Conservation (phyloP, 2,888 invertebrate genomes). For the Ennomos quercinarius region DNA sequence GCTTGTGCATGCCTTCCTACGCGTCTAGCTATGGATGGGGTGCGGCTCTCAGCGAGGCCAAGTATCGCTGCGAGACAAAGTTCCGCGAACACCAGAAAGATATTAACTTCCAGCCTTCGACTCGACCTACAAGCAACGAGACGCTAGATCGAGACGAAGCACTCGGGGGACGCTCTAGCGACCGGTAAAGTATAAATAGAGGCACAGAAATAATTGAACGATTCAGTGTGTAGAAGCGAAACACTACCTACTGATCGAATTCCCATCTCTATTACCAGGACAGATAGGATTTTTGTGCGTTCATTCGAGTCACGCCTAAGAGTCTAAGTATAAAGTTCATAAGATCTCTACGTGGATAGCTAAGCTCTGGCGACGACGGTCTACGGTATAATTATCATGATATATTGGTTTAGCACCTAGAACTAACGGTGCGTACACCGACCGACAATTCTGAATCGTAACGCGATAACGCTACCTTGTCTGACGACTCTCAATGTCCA, state of each 20-base stretch:
- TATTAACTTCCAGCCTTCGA: not conserved
- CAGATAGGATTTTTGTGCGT: constrained; percentile 60
- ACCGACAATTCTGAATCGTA: constrained; percentile 31
- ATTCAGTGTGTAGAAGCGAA: constrained; percentile 50
- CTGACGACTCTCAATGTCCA: constrained; percentile 24
- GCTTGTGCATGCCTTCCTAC: constrained; percentile 8
- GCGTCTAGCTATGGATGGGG: constrained; percentile 3
- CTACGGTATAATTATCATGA: constrained; percentile 25
- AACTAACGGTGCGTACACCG: constrained; percentile 23
- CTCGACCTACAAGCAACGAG: not conserved
- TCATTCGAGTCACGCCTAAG: constrained; percentile 56
- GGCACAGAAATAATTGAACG: constrained; percentile 64
- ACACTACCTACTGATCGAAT: constrained; percentile 44
- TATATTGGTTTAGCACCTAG: constrained; percentile 20
- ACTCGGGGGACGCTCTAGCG: constrained; percentile 19
- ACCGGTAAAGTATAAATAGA: constrained; percentile 32
- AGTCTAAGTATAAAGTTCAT: constrained; percentile 53
- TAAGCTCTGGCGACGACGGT: constrained; percentile 58
- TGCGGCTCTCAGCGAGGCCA: not conserved
- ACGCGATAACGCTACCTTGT: constrained; percentile 31
- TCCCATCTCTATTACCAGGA: constrained; percentile 27
- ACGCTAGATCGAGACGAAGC: not conserved
- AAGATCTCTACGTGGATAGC: constrained; percentile 60
- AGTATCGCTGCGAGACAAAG: not conserved
- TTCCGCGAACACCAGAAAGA: not conserved